Conservation (phyloP, 1,140 invertebrate genomes). For the Drosophila setifemur region DNA sequence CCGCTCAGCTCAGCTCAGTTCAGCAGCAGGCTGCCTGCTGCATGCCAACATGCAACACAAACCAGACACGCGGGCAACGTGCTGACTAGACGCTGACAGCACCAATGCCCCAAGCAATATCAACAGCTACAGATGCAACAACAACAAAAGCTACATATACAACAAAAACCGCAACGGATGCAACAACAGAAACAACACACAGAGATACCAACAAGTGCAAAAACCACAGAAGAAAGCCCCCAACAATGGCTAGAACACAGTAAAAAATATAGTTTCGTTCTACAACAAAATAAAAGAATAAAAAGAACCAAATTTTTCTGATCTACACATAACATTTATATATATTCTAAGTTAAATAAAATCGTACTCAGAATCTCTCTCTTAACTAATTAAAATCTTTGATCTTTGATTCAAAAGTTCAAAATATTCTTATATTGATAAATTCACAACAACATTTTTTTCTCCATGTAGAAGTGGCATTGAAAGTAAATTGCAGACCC, state of each 20-base stretch:
- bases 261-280: background rate
- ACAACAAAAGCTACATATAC: conserved; percentile 5
- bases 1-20: too few relatives aligned
- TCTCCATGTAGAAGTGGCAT: conserved; percentile 56
- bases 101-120: too few relatives aligned
- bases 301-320: too few relatives aligned
- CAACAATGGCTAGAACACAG: conserved; percentile 16
- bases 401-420: too few relatives aligned
- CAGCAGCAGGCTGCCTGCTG: conserved; percentile 49
- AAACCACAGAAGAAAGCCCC: conserved; percentile 56
- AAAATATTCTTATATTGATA: too few relatives aligned
- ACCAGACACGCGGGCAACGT: conserved; percentile 73
- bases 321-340: too few relatives aligned
- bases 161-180: background rate
- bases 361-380: too few relatives aligned
- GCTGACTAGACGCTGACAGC: conserved; percentile 71
- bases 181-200: too few relatives aligned
- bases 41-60: conserved; percentile 79
- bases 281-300: too few relatives aligned
- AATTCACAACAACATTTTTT: too few relatives aligned
- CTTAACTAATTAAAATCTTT: too few relatives aligned
- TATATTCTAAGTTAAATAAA: too few relatives aligned
- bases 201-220: conserved; percentile 63
- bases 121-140: conserved; percentile 6
- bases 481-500: conserved; percentile 76